Evolutionary conservation across 2,113 vertebrate species (phyloP).

Genomic region (Cheilinus undulatus): DNA sequence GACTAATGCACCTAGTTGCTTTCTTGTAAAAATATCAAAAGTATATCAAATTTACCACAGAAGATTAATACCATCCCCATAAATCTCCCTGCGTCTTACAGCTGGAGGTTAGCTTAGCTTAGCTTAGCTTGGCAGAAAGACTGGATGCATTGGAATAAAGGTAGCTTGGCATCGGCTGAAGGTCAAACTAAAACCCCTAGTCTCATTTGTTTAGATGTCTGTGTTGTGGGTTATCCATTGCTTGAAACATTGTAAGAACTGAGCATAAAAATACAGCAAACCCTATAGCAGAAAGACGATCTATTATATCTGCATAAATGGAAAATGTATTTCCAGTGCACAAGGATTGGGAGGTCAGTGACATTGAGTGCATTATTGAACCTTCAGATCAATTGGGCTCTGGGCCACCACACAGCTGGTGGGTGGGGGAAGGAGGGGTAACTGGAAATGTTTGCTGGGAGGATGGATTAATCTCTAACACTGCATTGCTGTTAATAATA

Average conservation of each 20-base stretch:
- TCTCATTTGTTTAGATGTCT: neutral
- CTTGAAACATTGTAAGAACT: neutral
- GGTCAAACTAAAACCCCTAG: neutral
- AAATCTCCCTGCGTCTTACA: neutral
- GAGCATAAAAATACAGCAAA: neutral
- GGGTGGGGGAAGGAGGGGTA: neutral
- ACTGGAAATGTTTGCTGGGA: neutral
- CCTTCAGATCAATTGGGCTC: conserved; percentile 60
- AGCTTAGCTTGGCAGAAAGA: neutral
- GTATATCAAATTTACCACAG: neutral
- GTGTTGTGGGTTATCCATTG: neutral
- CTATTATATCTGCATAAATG: conserved; percentile 31
- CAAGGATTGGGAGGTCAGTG: conserved; percentile 23
- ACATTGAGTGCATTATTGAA: conserved; percentile 65
- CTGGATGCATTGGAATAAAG: neutral
- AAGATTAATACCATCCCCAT: neutral
- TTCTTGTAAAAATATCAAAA: neutral
- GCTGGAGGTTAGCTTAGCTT: neutral
- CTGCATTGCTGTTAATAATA: neutral
- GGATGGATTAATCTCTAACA: conserved; percentile 5
- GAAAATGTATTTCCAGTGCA: conserved; percentile 61
- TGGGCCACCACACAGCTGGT: conserved; percentile 49
- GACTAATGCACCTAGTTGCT: neutral
- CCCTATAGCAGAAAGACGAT: conserved; percentile 23
- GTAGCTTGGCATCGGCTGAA: neutral